Base-by-base conservation (phyloP, 2,113 vertebrate species). In the Sebastes fasciatus region DNA sequence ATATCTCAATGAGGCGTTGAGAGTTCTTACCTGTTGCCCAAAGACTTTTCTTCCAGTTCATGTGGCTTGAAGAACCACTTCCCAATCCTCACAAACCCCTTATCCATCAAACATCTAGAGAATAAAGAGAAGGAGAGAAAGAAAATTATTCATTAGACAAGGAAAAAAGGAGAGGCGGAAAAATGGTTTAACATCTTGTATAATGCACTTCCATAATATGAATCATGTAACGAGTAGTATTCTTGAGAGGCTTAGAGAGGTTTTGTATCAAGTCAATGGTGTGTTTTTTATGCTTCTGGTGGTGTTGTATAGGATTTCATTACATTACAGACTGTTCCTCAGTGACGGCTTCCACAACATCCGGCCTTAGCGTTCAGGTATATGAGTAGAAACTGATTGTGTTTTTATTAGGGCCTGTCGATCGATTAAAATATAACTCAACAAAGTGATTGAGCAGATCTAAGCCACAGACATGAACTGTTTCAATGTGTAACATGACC, bases 11-110 rank as follows among this genome's bases (percentile, higher is more conserved):
- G 65, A 40, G 3, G 19, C 62, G 43, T 13, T 70, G 5, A 46
- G 63, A 26, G 4, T 14, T 60, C 95, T 96, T 93, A 99, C 98
- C 97, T 99, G 96, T 96, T 98, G 91, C 97, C 97, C 79, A 97
- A 87, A 48, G 96, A 94, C 90, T 99, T 99, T 91, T 97, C 98
- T 89, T 98, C 96, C 86, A 97, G 96, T 79, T 98, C 97, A 45
- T 98, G 97, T 0, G 98, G 98, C 82, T 99, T 97, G 79, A 99
- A 97, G 91, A 99, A 99, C 98, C 98, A 99, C 66, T 97, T 99
- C 67, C 98, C 98, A 77, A 97, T 97, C 88, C 98, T 95, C 67
- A 99, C 96, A 0, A 99, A 99, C 77, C 97, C 97, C 90, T 99
- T 99, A 92, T 99, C 97, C 96, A 98, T 97, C 90, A 99, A 94